Evolutionary conservation across 2,797 vertebrate genomes (phyloP), one percentile per base, ranked within the genome.

Genomic region (Rhincodon typus): DNA sequence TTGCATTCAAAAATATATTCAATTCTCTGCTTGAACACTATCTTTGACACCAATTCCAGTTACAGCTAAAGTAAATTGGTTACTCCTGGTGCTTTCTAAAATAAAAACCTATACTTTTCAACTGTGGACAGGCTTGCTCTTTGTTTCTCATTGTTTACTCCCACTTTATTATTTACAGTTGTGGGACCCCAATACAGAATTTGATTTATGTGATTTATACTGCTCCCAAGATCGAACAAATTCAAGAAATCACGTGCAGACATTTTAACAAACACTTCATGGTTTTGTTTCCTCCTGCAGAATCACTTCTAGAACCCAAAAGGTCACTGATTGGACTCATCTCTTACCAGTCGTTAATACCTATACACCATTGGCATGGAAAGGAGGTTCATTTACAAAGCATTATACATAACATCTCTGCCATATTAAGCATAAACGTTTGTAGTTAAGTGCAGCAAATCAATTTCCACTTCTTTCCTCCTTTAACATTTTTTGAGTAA

Each of bases 361-460:
- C 98, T 98, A 98, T 98, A 98, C 98, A 98, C 98, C 99, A 98
- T 98, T 98, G 98, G 98, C 98, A 97, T 96, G 98, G 98, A 99
- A 98, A 99, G 98, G 98, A 98, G 98, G 98, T 98, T 98, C 98
- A 99, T 99, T 98, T 98, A 99, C 98, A 99, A 98, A 99, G 99
- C 98, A 99, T 99, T 98, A 99, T 98, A 99, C 98, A 98, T 98
- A 98, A 99, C 99, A 99, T 98, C 98, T 98, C 99, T 99, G 99
- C 98, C 99, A 99, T 99, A 99, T 98, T 99, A 99, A 99, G 99
- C 98, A 98, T 98, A 99, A 98, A 98, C 98, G 97, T 98, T 99
- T 99, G 98, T 99, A 99, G 98, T 99, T 99, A 99, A 99, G 99
- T 99, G 99, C 99, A 99, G 98, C 98, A 99, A 99, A 98, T 99